phyloP scores from a whole-genome alignment of 2,888 invertebrate species.

The Antheraea yamamai region DNA sequence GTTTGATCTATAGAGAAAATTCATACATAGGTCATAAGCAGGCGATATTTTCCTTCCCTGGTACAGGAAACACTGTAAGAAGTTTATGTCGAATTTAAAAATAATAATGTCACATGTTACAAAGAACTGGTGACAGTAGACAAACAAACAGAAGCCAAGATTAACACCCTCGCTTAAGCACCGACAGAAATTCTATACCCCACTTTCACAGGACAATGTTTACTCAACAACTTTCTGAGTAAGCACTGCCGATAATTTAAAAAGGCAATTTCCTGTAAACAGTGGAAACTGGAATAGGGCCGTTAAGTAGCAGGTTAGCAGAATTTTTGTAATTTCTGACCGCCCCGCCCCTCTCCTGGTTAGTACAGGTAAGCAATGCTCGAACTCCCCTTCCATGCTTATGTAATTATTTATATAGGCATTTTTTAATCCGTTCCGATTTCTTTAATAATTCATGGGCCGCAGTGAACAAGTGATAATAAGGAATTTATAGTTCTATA shows the following conservation, averaged over 20 bases:
- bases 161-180: constrained; percentile 3
- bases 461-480: no score
- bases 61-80: background rate
- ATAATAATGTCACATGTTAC: background rate
- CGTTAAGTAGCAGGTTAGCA: no score
- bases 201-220: constrained; percentile 14
- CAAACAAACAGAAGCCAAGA: constrained; percentile 6
- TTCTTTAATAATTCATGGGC: no score
- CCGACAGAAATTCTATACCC: constrained; percentile 7
- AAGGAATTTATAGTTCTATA: no score
- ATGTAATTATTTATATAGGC: no score
- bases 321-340: no score
- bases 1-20: background rate
- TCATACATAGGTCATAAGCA: background rate
- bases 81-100: background rate
- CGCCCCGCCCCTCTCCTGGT: no score
- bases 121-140: background rate
- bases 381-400: no score
- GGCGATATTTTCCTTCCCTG: background rate
- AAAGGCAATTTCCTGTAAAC: constrained; percentile 33
- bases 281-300: constrained; percentile 12
- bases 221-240: background rate
- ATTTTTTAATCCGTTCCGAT: no score
- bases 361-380: no score
- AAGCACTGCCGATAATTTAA: constrained; percentile 40